These are phyloP conservation scores for Matsumurasca onukii DNA, from an alignment of 1,140 invertebrate genomes.

Conservation along the genomic window DNA sequence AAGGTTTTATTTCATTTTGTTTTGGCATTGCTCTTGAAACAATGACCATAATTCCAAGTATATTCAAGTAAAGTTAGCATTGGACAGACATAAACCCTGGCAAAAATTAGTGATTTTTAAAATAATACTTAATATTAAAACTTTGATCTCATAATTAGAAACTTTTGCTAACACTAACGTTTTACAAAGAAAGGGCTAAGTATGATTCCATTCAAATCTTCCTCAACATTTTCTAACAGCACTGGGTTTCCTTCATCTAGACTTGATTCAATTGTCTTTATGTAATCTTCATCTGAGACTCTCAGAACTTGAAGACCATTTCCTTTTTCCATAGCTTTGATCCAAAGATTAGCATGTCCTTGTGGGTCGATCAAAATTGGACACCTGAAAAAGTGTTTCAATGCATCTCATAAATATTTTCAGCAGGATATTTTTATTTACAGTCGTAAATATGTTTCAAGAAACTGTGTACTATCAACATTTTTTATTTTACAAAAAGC, in stretches of 20 bases:
- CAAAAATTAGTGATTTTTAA: not conserved
- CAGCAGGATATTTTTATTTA: too few species aligned
- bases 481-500: too few species aligned
- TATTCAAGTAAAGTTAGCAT: too few species aligned
- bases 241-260: constrained; percentile 83
- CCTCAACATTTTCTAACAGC: constrained; percentile 80
- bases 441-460: too few species aligned
- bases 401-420: too few species aligned
- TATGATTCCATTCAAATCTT: constrained; percentile 69
- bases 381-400: constrained; percentile 69
- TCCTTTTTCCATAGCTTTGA: constrained; percentile 85
- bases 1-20: too few species aligned
- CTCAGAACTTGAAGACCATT: constrained; percentile 81
- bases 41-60: too few species aligned
- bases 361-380: constrained; percentile 91
- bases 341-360: constrained; percentile 90
- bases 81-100: too few species aligned
- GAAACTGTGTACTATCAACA: too few species aligned
- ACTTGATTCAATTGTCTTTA: constrained; percentile 77
- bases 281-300: constrained; percentile 72
- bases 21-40: too few species aligned
- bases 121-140: not conserved
- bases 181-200: constrained; percentile 15
- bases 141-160: not conserved
- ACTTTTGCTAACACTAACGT: constrained; percentile 4